phyloP scores from a whole-genome alignment of 2,113 vertebrate genomes.

The Otocyon megalotis region DNA sequence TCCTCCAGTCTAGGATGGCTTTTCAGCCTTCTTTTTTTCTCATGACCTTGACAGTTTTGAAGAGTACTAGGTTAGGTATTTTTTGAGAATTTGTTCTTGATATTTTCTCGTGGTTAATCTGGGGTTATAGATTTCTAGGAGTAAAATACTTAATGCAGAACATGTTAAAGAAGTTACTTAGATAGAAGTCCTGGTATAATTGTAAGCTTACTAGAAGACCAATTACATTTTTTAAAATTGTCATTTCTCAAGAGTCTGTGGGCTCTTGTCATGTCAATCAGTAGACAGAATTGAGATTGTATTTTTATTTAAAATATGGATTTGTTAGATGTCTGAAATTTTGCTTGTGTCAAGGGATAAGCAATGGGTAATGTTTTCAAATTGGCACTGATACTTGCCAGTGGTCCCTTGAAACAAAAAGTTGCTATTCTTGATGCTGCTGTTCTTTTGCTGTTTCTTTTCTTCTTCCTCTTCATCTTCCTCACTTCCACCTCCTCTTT shows the following conservation, averaged over 20 bases:
- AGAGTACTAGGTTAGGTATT: neutral
- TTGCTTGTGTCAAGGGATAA: neutral
- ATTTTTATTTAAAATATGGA: neutral
- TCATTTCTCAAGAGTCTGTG: neutral
- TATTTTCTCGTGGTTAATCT: neutral
- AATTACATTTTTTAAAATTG: neutral
- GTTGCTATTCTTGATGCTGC: neutral
- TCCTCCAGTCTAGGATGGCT: neutral
- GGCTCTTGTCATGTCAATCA: neutral
- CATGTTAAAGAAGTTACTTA: neutral
- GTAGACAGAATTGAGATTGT: neutral
- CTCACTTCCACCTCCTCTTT: neutral
- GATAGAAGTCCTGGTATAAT: neutral
- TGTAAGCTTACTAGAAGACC: neutral
- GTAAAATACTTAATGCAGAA: neutral
- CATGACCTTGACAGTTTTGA: neutral
- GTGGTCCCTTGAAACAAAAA: constrained; percentile 60
- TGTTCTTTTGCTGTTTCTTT: neutral
- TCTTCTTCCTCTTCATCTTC: neutral
- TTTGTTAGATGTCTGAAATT: neutral
- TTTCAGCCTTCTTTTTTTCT: neutral
- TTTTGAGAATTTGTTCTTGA: neutral
- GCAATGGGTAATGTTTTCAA: neutral
- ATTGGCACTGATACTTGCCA: neutral
- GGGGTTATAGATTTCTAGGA: neutral